Evolutionary conservation across 2,888 invertebrate genomes (phyloP), one percentile per base, ranked within the genome.

Genomic region (Euzophera pinguis): DNA sequence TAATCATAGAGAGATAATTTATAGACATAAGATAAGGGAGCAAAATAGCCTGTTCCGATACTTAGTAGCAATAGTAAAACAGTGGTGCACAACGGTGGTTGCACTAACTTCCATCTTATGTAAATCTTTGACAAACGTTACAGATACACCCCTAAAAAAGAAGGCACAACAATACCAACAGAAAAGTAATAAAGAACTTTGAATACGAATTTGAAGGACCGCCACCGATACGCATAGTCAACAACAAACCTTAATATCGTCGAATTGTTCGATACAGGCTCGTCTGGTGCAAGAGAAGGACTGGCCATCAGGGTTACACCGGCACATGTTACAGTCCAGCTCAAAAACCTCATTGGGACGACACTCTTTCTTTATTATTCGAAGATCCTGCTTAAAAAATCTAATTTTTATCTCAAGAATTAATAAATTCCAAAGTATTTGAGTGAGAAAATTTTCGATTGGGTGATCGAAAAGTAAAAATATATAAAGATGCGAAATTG

Each of bases 301-400:
- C 45, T 82, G 79, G 7, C 92, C 91, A 48, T 92, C 91, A n/a
- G 81, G 69, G 53, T 91, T 91, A 64, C 92, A 93, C 12, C 88
- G 83, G 63, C 93, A 93, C 68, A 84, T 91, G 63, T 92, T 92
- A 73, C 92, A 92, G 52, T 92, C 92, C 54, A 91, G 53, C 60
- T 87, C 87, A 62, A 92, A 91, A 4, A 90, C 85, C 62, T 91
- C 91, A 48, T 88, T 80, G 0, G 92, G 91, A 0, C 82, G 84
- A 66, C 92, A 92, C 17, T 75, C 63, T 22, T 72, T 74, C 49
- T 71, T 72, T 13, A 80, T 65, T 22, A 74, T 65, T 7, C 78
- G 75, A 3, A 82, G 69, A 52, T 78, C 74, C 74, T 84, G 69
- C 52, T 69, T 59, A 34, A 42, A 10, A 17, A 54, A 0, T 9